These are phyloP conservation scores for Rissa tridactyla DNA, from an alignment of 2,113 vertebrate genomes.

Conservation along the genomic window DNA sequence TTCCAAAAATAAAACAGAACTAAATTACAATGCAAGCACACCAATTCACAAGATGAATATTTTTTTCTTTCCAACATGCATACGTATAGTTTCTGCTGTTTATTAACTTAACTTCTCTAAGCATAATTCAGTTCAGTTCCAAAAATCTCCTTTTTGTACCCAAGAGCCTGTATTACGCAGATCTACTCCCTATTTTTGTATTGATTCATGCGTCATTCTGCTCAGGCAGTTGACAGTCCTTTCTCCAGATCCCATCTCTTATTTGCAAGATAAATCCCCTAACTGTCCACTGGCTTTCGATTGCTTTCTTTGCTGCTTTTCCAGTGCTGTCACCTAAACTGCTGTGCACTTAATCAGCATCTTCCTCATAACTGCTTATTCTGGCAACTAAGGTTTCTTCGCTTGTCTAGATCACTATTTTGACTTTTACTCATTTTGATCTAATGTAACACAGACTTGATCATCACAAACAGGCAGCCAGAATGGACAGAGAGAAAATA, in stretches of 20 bases:
- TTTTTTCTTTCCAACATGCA: neutral
- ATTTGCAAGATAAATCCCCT: neutral
- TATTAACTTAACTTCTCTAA: neutral
- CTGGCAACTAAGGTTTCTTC: neutral
- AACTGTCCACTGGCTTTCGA: neutral
- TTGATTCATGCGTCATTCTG: neutral
- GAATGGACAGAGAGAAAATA: neutral
- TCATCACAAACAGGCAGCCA: neutral
- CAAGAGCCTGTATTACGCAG: neutral
- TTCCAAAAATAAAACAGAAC: neutral
- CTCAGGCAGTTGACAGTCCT: neutral
- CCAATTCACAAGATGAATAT: neutral
- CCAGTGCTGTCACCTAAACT: neutral
- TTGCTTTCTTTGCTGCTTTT: neutral
- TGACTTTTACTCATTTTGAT: neutral
- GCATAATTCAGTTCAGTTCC: neutral
- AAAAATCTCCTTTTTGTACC: neutral
- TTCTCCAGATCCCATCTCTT: neutral
- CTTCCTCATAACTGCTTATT: neutral
- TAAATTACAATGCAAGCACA: neutral
- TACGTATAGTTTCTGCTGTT: neutral
- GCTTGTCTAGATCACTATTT: neutral
- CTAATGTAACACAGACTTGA: neutral
- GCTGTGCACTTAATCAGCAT: neutral
- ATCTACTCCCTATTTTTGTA: neutral